Evolutionary conservation across 2,113 vertebrate species (phyloP), one percentile per base, ranked within the genome.

Genomic region (Electrona antarctica): DNA sequence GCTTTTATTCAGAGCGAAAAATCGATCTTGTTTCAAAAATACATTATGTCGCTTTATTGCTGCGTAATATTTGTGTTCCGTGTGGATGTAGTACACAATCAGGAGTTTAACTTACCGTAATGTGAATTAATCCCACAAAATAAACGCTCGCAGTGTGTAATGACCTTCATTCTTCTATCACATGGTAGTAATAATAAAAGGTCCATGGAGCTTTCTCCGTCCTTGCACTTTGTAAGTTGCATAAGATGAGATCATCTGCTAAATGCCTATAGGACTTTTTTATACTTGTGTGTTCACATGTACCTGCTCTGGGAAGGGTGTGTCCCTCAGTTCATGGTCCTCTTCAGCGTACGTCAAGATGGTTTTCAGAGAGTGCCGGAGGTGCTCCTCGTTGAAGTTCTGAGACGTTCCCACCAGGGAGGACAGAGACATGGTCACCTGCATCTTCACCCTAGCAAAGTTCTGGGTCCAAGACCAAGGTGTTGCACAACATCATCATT

Each of bases 401-500:
- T 95, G 95, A 0, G 95, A 94, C 0, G 91, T 97, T 59, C 96
- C 96, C 84, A 97, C 96, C 51, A 97, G 91, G 0, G 95, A 96
- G 0, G 96, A 97, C 48, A 97, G 90, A 0, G 96, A 97, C 95
- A 97, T 97, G 54, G 96, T 97, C 60, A 97, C 96, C 73, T 97
- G 96, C 96, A 97, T 97, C 93, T 97, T 97, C 68, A 97, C 96
- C 8, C 96, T 93, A 3, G 96, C 96, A 70, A 97, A 97, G 90
- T 97, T 97, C 96, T 97, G 87, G 0, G 29, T 12, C 29, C 10
- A 41, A 52, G 10, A 3, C n/a, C 2, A 7, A 3, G 9, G 9
- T 48, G 10, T 29, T 4, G 7, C 3, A 46, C 9, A 12, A 59
- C 60, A 46, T 7, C 45, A 11, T 3, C 13, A 47, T 14, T 21